Conservation (phyloP, 2,113 vertebrate species). For the human (Homo sapiens) region DNA sequence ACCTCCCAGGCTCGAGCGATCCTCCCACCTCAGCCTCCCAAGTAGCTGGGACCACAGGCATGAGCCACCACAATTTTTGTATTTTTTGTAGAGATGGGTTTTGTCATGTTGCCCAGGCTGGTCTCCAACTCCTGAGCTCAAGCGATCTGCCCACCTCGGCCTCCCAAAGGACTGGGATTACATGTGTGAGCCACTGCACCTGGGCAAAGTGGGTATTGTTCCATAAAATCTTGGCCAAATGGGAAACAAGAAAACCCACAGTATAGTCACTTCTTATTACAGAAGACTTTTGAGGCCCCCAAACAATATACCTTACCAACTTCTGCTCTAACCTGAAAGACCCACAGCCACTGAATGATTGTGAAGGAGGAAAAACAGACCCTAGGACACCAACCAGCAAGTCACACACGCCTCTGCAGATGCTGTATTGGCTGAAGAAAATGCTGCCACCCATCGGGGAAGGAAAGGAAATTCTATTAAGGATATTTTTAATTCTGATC, state of each 20-base stretch:
- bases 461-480: not conserved
- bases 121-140: too few relatives aligned
- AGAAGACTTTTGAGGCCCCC: not conserved
- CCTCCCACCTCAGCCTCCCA: too few relatives aligned
- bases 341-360: not conserved
- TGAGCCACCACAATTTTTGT: too few relatives aligned
- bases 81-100: too few relatives aligned
- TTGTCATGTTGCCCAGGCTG: too few relatives aligned
- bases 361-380: not conserved
- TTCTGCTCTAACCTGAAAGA: not conserved
- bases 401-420: not conserved
- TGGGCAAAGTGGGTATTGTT: not conserved
- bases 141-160: too few relatives aligned
- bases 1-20: too few relatives aligned
- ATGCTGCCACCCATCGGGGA: not conserved
- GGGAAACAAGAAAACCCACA: not conserved
- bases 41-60: too few relatives aligned
- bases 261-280: not conserved
- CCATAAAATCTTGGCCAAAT: not conserved
- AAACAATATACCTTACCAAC: not conserved
- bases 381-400: not conserved
- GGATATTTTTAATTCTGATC: not conserved
- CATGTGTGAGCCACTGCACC: too few relatives aligned
- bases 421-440: not conserved
- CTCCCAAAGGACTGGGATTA: too few relatives aligned